phyloP scores from a whole-genome alignment of 2,888 invertebrate genomes.

The Polydrusus tereticollis region DNA sequence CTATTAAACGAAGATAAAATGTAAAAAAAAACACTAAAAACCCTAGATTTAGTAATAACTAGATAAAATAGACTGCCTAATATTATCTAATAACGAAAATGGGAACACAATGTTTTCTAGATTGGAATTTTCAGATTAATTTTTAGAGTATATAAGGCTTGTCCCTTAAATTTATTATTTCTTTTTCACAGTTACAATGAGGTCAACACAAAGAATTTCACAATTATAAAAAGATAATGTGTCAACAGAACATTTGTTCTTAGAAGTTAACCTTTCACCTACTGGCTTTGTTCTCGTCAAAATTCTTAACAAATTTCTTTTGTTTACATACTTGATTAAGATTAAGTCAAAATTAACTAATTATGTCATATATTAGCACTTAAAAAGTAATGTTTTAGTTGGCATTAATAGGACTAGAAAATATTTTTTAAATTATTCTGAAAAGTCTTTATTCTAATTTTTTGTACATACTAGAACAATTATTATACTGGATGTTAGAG shows the following conservation, averaged over 20 bases:
- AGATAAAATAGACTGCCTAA: conserved; percentile 49
- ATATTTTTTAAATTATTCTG: neutral
- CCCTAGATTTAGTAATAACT: conserved; percentile 18
- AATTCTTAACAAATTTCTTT: too few species aligned
- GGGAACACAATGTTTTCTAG: conserved; percentile 45
- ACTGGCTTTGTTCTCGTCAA: too few species aligned
- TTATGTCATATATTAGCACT: too few species aligned
- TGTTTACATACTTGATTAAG: too few species aligned
- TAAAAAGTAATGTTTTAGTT: too few species aligned
- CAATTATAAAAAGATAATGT: too few species aligned
- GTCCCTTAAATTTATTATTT: too few species aligned
- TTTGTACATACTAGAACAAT: conserved; percentile 44
- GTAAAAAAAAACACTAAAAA: conserved; percentile 18
- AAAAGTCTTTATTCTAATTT: conserved; percentile 18
- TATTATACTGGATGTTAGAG: conserved; percentile 47
- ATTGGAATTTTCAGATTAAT: conserved; percentile 30
- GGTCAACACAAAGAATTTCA: too few species aligned
- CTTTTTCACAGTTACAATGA: too few species aligned
- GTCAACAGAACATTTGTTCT: too few species aligned
- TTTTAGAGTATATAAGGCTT: neutral
- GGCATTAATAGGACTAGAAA: neutral
- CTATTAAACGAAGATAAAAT: conserved; percentile 2
- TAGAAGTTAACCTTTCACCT: too few species aligned
- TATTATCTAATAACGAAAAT: conserved; percentile 39
- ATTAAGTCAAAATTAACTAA: too few species aligned